Percentiles rank a stretch among this genome's conserved stretches.
Conservation (phyloP, 2,113 vertebrate species). For the Bos javanicus region DNA sequence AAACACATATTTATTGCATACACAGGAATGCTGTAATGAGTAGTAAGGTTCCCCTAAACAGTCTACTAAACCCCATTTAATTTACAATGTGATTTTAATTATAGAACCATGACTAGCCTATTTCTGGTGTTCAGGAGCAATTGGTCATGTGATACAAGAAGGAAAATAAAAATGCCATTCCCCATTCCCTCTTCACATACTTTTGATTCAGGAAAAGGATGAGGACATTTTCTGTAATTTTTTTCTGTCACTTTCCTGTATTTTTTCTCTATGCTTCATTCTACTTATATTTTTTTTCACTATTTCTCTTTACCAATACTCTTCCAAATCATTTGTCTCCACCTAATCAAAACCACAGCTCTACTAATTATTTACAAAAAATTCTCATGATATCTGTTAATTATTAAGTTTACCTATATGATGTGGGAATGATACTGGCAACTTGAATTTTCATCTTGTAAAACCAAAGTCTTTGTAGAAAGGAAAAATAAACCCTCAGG, state of each 20-base stretch:
- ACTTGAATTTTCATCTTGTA: neutral
- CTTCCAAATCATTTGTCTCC: neutral
- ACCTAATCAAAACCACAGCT: neutral
- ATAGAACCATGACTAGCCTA: neutral
- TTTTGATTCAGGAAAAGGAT: neutral
- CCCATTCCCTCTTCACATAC: fast-evolving
- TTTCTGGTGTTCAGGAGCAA: neutral
- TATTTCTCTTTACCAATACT: neutral
- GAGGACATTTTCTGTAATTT: neutral
- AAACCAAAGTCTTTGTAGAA: neutral
- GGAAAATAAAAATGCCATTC: neutral
- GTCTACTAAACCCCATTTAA: neutral
- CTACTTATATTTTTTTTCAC: neutral
- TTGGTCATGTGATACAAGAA: neutral
- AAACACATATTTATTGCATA: neutral
- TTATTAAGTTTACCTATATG: neutral
- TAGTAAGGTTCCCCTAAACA: neutral
- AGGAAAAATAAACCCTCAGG: neutral
- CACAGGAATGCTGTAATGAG: neutral
- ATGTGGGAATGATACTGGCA: neutral
- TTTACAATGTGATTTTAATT: neutral
- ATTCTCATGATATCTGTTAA: neutral
- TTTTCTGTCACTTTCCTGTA: neutral
- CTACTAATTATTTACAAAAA: neutral
- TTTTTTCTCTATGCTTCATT: neutral